Conservation (phyloP, 2,797 vertebrate species). For the Heliangelus exortis region DNA sequence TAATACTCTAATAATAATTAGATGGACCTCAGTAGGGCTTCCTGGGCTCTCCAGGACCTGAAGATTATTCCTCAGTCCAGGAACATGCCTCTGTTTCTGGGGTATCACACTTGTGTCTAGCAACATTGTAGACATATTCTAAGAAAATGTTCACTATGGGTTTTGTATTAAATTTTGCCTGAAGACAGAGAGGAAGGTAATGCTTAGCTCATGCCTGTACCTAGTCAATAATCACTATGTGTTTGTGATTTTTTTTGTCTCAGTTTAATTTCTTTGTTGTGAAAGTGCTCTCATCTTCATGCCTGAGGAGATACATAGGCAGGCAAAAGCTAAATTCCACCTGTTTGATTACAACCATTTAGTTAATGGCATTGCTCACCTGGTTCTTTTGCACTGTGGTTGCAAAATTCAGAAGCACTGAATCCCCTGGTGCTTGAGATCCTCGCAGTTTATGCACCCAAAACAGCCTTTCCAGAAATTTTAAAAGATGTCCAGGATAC, state of each 20-base stretch:
- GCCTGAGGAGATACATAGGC: neutral
- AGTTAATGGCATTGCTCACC: neutral
- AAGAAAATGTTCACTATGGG: accelerated
- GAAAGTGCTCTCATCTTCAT: neutral
- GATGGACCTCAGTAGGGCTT: neutral
- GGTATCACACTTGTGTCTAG: neutral
- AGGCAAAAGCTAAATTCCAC: neutral
- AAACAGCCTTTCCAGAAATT: neutral
- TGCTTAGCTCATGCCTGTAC: neutral
- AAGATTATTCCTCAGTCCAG: neutral
- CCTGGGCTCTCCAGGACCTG: neutral
- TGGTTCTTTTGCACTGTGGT: neutral
- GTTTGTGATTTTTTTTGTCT: neutral
- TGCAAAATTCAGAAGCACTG: neutral
- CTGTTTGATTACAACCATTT: neutral
- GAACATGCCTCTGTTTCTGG: neutral
- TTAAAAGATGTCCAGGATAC: neutral
- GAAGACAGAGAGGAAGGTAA: neutral
- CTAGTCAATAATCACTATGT: neutral
- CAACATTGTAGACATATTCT: neutral
- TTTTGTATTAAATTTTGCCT: neutral
- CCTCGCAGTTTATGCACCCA: neutral
- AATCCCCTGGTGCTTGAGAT: neutral
- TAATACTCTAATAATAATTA: neutral
- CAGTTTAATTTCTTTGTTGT: neutral